Evolutionary conservation across 2,113 vertebrate species (phyloP), one percentile per base, ranked within the genome.

Genomic region (Callipepla squamata): DNA sequence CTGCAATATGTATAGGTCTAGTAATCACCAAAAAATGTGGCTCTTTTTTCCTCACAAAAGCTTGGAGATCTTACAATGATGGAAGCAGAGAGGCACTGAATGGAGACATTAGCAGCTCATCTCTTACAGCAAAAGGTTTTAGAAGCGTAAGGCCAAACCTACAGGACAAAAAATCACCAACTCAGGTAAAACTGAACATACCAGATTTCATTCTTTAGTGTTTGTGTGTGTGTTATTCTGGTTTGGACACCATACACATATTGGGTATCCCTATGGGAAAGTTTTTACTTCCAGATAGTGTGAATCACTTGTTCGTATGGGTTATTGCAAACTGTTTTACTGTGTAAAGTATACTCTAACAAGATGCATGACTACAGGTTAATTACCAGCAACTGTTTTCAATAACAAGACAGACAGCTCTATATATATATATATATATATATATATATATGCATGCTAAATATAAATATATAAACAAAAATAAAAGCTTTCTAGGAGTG

Each of bases 111-210:
- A 96, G 97, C 96, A 98, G 97, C 96, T 99, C 99, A 55, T 99
- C 99, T 96, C 98, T 99, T 91, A 98, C 98, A 94, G 98, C 99
- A 94, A 99, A 99, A 98, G 99, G 99, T 53, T 99, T 99, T 95
- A 98, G 99, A 96, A 99, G 99, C 1, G 98, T 99, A 94, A 98
- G 98, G 80, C 99, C 99, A 93, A 99, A 99, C 92, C 98, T 99
- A 4, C 98, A 99, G 96, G 99, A 99, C 85, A 99, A 98, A 97
- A 99, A 97, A 94, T 98, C 99, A 20, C 98, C 98, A 75, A 96
- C 98, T 90, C 98, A 98, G 99, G 99, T 99, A 98, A 98, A 85
- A 75, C 67, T 50, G 51, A 69, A 61, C 42, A 25, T 69, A 59
- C 44, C 9, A 4, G 4, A 2, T 69, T 70, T 79, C 34, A 55